A percentile compares a stretch with the other conserved stretches of the same genome.
phyloP scores from a whole-genome alignment of 1,140 invertebrate species.

The Pogonomyrmex barbatus region DNA sequence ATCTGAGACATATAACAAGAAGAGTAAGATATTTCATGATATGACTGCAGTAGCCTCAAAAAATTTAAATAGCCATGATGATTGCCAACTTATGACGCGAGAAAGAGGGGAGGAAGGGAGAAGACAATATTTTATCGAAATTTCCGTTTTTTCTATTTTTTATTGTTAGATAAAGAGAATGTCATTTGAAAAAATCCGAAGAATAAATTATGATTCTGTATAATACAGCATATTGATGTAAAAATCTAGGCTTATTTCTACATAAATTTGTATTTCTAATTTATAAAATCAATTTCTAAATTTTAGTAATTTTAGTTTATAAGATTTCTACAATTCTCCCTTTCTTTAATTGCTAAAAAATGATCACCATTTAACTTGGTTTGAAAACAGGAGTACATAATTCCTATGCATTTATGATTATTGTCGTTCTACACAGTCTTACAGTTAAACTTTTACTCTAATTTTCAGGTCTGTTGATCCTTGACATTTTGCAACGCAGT shows the following conservation, averaged over 20 bases:
- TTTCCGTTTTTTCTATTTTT: constrained; percentile 23
- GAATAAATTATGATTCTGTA: background rate
- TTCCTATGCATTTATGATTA: background rate
- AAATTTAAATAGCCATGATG: too few species aligned
- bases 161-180: background rate
- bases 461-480: background rate
- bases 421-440: background rate
- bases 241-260: background rate
- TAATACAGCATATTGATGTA: background rate
- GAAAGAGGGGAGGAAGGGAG: too few species aligned
- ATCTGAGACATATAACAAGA: too few species aligned
- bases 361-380: background rate
- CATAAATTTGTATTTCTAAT: background rate
- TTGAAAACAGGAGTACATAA: background rate
- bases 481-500: background rate
- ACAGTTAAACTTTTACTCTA: background rate
- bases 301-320: background rate
- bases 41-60: too few species aligned
- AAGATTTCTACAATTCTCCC: background rate
- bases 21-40: too few species aligned
- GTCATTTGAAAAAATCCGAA: background rate
- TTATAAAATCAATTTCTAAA: background rate
- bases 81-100: too few species aligned
- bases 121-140: constrained; percentile 2
- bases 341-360: background rate